Base-by-base conservation (phyloP, 2,888 invertebrate species). In the Melitaea athalia region DNA sequence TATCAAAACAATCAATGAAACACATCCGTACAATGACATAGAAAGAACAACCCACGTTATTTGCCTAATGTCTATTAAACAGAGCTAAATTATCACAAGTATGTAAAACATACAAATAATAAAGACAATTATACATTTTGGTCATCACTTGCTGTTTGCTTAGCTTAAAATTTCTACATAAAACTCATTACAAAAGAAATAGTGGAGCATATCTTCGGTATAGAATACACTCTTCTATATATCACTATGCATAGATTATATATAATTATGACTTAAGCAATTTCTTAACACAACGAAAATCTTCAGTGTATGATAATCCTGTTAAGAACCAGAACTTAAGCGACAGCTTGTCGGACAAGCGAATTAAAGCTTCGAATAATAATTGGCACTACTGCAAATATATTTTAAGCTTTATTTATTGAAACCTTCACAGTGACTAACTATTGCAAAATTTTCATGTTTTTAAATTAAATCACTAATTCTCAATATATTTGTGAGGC, bases 261-360 rank as follows among this genome's bases (percentile, higher is more conserved):
- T 43, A 24, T 52, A 24, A 1, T 38, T 52, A 31, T 52, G 5
- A 11, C 14, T 45, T 45, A 12, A 24, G 5, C 52, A 12, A 7
- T 17, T 50, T 17, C 10, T 15, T 17, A 50, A 50, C 10, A 50
- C 50, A 50, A 17, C 17, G 8, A 15, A 24, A 52, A 52, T 11
- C 24, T 5, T 52, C 15, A 12, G 24, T 14, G 4, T 52, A 10
- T 52, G 4, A 12, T 52, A 52, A 24, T 24, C 12, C 5, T 10
- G 17, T 52, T 45, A 15, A 66, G 49, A 61, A 66, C 60, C 50
- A 52, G 10, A 24, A 55, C 15, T 42, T 61, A 38, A 63, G 65
- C n/a, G 52, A 63, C 53, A 12, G 47, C 68, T 68, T 68, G 66
- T 65, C 66, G 38, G 11, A 71, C 68, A 71, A 68, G 68, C 66